Conservation (phyloP, 2,113 vertebrate species). For the Xiphorhynchus elegans region DNA sequence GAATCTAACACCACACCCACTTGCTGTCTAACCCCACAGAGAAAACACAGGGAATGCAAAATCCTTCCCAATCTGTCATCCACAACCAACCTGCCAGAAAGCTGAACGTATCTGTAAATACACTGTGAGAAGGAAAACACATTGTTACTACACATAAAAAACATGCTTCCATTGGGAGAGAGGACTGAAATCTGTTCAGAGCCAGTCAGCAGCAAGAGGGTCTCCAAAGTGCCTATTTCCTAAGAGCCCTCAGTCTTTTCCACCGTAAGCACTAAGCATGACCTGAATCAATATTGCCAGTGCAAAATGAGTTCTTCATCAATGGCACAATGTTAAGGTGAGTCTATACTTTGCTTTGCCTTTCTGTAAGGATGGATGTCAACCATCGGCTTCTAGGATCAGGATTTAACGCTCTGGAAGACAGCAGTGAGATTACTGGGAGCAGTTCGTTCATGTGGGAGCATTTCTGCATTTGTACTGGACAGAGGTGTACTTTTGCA, state of each 20-base stretch:
- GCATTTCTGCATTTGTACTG: not conserved
- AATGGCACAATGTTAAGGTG: constrained; percentile 16
- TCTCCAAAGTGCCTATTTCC: constrained; percentile 16
- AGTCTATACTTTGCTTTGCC: constrained; percentile 19
- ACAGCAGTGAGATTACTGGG: not conserved
- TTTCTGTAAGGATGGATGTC: constrained; percentile 53
- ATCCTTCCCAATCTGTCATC: constrained; percentile 63
- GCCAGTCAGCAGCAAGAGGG: not conserved
- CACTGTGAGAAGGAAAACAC: constrained; percentile 39
- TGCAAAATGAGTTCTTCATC: constrained; percentile 71
- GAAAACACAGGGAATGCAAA: constrained; percentile 62
- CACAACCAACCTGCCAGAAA: constrained; percentile 64
- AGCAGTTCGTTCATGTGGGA: not conserved
- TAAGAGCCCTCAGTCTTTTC: constrained; percentile 19
- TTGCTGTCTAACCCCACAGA: constrained; percentile 45
- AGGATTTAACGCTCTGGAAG: constrained; percentile 52
- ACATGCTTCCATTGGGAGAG: constrained; percentile 37
- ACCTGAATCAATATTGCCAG: constrained; percentile 23
- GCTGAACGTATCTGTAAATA: constrained; percentile 60
- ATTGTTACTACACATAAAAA: constrained; percentile 69
- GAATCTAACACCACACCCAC: constrained; percentile 45
- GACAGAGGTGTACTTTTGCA: not conserved
- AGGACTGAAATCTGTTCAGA: constrained; percentile 29
- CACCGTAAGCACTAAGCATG: not conserved
- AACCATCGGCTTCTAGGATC: constrained; percentile 40